Base-by-base conservation (phyloP, 2,888 invertebrate genomes). In the Torymus aiolomorphi region DNA sequence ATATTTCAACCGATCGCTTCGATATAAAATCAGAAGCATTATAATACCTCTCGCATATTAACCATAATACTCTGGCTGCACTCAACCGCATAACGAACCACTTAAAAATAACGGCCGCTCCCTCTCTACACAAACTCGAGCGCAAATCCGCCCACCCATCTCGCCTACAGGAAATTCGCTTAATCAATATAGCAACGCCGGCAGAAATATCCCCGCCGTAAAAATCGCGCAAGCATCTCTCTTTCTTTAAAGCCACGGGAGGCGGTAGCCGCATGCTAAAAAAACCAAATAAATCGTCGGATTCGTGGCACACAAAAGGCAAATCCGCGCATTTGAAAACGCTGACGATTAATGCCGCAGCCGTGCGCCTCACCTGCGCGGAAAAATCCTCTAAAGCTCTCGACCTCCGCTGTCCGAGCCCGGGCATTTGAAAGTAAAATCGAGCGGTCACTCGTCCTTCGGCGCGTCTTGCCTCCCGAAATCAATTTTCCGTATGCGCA, bases 341-440 rank as follows among this genome's bases (percentile, higher is more conserved):
- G 52, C 20, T 10, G 78, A 54, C 72, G 61, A 78, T 78, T 78
- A 73, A 78, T 78, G 73, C 69, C 61, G 8, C 31, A 8, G 31
- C 20, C 1, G 20, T 2, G 31, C 2, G 8, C 31, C 31, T 31
- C 31, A 31, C 31, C 31, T 31, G 31, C 31, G 8, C 31, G 67
- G 20, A 56, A 59, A 80, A 80, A 76, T 75, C 71, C 80, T 65
- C 59, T 61, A 59, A 66, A 78, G 13, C 24, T 10, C 69, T 10
- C 57, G 51, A 42, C 31, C 52, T 31, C 71, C 12, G 49, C 18
- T 52, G 12, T 31, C 12, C 13, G n/a, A 3, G 13, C n/a, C 8
- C 10, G 8, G 11, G 49, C 49, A 80, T 80, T 80, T 75, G 61
- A 80, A 75, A 80, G 80, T 71, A 24, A 80, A 80, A 80, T 80